phyloP scores from a whole-genome alignment of 2,113 vertebrate species.

The Bubo bubo region DNA sequence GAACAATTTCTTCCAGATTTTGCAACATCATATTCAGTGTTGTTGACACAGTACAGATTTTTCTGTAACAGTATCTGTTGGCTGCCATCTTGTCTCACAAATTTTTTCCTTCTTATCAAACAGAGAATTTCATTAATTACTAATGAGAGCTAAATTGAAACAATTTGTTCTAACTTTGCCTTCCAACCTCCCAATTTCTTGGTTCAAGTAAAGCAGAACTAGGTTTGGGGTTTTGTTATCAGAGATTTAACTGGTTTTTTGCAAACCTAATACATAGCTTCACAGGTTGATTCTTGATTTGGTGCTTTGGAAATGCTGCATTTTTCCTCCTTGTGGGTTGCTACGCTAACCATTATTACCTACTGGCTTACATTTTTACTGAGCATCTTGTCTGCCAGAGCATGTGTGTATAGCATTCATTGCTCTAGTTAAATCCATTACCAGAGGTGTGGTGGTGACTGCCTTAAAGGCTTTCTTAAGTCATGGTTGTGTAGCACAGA shows the following conservation, averaged over 20 bases:
- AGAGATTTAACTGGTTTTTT: neutral
- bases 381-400: neutral
- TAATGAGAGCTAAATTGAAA: neutral
- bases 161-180: neutral
- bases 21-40: neutral
- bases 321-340: neutral
- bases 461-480: neutral
- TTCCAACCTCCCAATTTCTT: neutral
- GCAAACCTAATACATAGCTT: neutral
- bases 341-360: neutral
- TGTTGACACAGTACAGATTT: neutral
- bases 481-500: neutral
- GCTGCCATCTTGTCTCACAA: neutral
- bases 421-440: neutral
- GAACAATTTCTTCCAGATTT: neutral
- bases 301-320: neutral
- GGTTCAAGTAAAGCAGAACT: neutral
- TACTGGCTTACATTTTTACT: neutral
- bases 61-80: neutral
- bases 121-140: neutral
- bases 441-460: neutral
- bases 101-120: neutral
- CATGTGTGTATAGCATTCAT: neutral
- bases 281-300: neutral
- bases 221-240: neutral